These are phyloP conservation scores for Mesocentrotus franciscanus DNA, from an alignment of 53 echinoderm and acorn worm species.

Conservation along the genomic window DNA sequence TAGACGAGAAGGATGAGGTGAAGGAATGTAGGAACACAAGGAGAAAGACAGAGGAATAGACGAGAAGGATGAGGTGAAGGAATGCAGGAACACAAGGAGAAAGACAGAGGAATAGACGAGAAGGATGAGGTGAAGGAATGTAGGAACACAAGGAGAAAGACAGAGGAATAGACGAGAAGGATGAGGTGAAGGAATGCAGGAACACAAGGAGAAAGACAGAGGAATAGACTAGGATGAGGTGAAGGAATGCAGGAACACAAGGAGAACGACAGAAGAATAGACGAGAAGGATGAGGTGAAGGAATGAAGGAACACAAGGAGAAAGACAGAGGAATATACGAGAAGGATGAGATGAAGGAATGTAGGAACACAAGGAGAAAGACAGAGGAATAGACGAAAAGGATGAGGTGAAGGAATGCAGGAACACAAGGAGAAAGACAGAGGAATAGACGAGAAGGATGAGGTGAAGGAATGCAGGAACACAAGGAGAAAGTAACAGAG, in stretches of 20 bases:
- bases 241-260: background rate
- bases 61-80: background rate
- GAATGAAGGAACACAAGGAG: background rate
- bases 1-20: background rate
- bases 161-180: background rate
- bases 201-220: background rate
- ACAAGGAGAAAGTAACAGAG: background rate
- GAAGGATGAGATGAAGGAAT: background rate
- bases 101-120: background rate
- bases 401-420: background rate
- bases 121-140: background rate
- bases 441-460: too few relatives aligned
- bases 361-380: background rate
- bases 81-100: background rate
- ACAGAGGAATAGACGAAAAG: background rate
- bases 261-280: background rate
- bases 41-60: background rate
- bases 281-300: background rate
- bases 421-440: background rate
- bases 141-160: background rate
- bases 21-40: background rate
- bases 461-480: background rate
- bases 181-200: background rate
- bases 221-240: background rate
- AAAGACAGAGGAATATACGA: background rate